Evolutionary conservation across 2,113 vertebrate genomes (phyloP).

Genomic region (Gymnorhina tibicen): DNA sequence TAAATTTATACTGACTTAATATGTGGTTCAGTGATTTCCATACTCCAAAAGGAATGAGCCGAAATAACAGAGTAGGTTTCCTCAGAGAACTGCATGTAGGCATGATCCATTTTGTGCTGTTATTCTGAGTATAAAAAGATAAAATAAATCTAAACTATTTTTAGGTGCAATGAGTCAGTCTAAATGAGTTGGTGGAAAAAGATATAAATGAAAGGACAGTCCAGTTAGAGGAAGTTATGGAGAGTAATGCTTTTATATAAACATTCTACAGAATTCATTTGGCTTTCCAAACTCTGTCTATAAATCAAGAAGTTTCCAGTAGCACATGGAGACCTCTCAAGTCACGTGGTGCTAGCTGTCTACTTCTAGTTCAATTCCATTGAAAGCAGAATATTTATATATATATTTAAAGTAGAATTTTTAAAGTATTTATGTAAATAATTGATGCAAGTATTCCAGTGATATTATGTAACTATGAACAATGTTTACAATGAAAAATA

Average conservation of each 20-base stretch:
- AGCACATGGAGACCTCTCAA: not conserved
- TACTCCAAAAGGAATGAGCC: not conserved
- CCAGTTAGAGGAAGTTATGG: constrained; percentile 25
- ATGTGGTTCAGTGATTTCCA: not conserved
- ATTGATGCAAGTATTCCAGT: not conserved
- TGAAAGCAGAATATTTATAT: not conserved
- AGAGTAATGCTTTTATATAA: constrained; percentile 2
- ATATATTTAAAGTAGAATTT: not conserved
- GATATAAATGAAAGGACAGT: constrained; percentile 15
- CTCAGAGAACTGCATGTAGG: not conserved
- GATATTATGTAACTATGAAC: not conserved
- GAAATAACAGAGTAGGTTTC: not conserved
- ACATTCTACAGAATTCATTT: constrained; percentile 4
- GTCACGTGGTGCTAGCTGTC: not conserved
- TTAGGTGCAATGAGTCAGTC: not conserved
- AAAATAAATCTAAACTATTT: constrained; percentile 45
- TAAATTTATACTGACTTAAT: not conserved
- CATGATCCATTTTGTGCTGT: not conserved
- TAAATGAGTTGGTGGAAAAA: constrained; percentile 33
- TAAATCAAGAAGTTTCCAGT: not conserved
- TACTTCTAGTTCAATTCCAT: not conserved
- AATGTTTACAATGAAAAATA: not conserved
- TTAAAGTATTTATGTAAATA: not conserved
- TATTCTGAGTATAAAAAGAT: not conserved
- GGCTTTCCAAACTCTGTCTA: not conserved